These are phyloP conservation scores for Pampus argenteus DNA, from an alignment of 2,797 vertebrate species.

Conservation along the genomic window DNA sequence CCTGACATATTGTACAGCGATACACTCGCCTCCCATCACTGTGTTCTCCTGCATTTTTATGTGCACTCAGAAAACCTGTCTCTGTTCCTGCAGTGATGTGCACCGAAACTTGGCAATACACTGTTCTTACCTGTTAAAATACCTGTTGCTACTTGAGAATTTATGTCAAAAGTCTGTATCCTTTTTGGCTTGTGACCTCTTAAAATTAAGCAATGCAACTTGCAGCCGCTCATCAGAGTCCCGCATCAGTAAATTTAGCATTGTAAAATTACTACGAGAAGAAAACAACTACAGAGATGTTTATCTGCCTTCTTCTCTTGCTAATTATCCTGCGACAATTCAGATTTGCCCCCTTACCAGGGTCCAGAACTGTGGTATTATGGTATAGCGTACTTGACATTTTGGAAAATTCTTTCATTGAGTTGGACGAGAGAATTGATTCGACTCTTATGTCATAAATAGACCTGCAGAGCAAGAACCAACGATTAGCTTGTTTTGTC, in stretches of 20 bases:
- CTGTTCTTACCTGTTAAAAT: neutral
- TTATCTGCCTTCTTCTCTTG: too few species aligned
- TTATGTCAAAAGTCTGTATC: too few species aligned
- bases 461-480: neutral
- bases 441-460: neutral
- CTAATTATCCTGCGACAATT: too few species aligned
- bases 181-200: neutral
- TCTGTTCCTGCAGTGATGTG: conserved; percentile 5
- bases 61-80: conserved; percentile 1
- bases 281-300: too few species aligned
- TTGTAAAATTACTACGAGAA: too few species aligned
- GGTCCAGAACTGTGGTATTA: too few species aligned
- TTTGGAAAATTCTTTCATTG: neutral
- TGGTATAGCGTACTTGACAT: too few species aligned
- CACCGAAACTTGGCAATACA: neutral
- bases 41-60: conserved; percentile 10
- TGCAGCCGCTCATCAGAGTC: too few species aligned
- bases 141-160: conserved; percentile 6
- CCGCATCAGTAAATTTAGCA: too few species aligned
- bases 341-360: too few species aligned
- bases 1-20: conserved; percentile 9
- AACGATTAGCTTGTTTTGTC: neutral
- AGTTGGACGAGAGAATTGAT: neutral
- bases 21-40: conserved; percentile 4
- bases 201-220: neutral